Base-by-base conservation (phyloP, 2,113 vertebrate genomes). In the Halichoerus grypus region DNA sequence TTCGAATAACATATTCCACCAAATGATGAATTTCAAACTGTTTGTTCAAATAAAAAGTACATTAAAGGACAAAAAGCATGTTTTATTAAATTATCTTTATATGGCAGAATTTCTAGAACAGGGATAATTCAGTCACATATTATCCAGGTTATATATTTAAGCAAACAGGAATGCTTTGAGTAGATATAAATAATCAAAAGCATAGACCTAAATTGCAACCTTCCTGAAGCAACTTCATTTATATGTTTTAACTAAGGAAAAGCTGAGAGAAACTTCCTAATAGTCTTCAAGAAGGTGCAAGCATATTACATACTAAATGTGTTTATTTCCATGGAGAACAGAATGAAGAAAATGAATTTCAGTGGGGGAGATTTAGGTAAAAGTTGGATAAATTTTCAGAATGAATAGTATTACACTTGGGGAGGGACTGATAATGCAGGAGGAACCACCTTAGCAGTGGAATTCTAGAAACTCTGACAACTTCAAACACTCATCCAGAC, bases 271-370 rank as follows among this genome's bases (percentile, higher is more conserved):
- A 91, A 93, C 12, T 82, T 85, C 74, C 28, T 81, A 80, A 82
- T 11, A 36, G 14, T 53, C 14, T 96, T 94, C 24, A 90, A 79
- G 91, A 93, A 55, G 28, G 19, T 95, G 11, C 22, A 74, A 13
- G 16, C 39, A 83, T 82, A 46, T 94, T 86, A 46, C 13, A 49
- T 76, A 71, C 24, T 80, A 88, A 80, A 72, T 91, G 26, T 85
- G 12, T 89, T 95, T 92, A 76, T 39, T 72, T 14, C 77, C 22
- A 77, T 0, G 3, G 82, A 86, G 51, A 95, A 93, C 4, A 93
- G 46, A 95, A 84, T 65, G 53, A 97, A 96, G 91, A 51, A 96
- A 92, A 84, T 57, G 33, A 65, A 65, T 88, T 88, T 82, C 77
- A n/a, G 18, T 13, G 31, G 5, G 33, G 39, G 94, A 95, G 77